Base-by-base conservation (phyloP, 2,888 invertebrate species). In the Buathra laborator region DNA sequence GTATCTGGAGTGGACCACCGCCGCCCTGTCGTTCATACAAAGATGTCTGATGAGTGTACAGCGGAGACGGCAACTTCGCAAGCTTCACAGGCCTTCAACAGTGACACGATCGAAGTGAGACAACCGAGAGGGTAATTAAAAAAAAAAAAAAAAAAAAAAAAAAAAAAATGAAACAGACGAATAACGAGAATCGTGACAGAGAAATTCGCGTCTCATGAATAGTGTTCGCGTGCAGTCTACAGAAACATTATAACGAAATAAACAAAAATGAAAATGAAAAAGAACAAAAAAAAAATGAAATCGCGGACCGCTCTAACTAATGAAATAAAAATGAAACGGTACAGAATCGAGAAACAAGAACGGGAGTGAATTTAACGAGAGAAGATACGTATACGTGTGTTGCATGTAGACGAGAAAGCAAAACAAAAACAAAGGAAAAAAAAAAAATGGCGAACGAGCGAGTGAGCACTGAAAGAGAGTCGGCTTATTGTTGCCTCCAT, bases 11-110 rank as follows among this genome's bases (percentile, higher is more conserved):
- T 19, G 95, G 95, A 44, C 95, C 95, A 9, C 94, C 97, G 81
- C 96, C 97, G 16, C 95, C 95, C 84, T 97, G 96, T 92, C 95
- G 95, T 87, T 96, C 95, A 91, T 96, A 96, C 92, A 95, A 95
- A 91, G 95, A 95, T 86, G 95, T 95, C 92, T 95, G 94, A 94
- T 89, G 87, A 88, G 32, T 16, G 32, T 9, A 19, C 24, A 37
- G 32, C 70, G 14, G 48, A 51, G 64, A 76, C 66, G 76, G 53
- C 64, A 66, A 66, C 24, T n/a, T 51, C 37, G 66, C 51, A 37
- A 37, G 66, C 43, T 64, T 51, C 70, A 80, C 59, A 56, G 67
- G 80, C 79, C 71, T 72, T 72, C 56, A 59, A 72, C 77, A 72
- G 67, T 51, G 70, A 75, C 24, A 70, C 19, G 71, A 51, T 44